phyloP scores from a whole-genome alignment of 2,113 vertebrate species.

The Syngnathus typhle region DNA sequence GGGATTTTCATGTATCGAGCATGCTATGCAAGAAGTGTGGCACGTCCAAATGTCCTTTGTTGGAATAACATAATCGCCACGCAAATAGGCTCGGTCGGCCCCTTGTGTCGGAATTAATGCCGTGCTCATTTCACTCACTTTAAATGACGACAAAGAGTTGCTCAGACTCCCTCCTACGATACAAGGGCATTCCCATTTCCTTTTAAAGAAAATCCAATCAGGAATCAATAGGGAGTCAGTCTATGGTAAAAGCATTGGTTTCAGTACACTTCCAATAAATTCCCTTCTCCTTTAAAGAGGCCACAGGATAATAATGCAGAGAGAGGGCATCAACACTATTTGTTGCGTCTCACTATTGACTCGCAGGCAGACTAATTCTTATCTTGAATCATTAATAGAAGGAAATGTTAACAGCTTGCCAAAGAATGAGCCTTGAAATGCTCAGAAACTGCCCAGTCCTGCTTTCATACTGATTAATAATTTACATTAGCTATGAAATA shows the following conservation, averaged over 20 bases:
- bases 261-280: neutral
- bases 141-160: neutral
- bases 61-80: neutral
- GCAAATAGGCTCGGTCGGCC: neutral
- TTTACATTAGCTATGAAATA: constrained; percentile 43
- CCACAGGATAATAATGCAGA: neutral
- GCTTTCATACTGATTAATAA: constrained; percentile 34
- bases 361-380: constrained; percentile 29
- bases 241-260: neutral
- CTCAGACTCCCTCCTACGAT: neutral
- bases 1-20: neutral
- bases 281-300: neutral
- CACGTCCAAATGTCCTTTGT: neutral
- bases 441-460: constrained; percentile 22
- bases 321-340: constrained; percentile 6
- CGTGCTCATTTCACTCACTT: neutral
- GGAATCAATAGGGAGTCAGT: neutral
- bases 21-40: neutral
- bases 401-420: constrained; percentile 34
- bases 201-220: neutral
- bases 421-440: constrained; percentile 32
- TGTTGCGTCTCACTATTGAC: constrained; percentile 22
- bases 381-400: constrained; percentile 43
- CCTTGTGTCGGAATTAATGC: neutral
- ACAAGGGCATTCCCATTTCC: neutral